These are phyloP conservation scores for Plebejus argus DNA, from an alignment of 2,888 invertebrate species.

Conservation along the genomic window DNA sequence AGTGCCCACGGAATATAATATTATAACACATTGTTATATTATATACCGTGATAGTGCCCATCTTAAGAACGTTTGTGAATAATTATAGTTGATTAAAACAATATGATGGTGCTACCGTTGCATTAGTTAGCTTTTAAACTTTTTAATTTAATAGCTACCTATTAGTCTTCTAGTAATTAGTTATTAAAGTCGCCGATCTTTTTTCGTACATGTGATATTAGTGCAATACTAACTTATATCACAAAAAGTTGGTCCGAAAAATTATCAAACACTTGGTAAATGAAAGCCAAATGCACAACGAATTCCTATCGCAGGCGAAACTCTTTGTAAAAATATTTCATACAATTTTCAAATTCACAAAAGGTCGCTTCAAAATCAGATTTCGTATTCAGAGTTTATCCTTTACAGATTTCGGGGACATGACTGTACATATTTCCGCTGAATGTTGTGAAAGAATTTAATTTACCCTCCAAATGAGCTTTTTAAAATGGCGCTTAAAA, in stretches of 20 bases:
- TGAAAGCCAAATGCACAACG: not conserved
- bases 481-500: conserved; percentile 32
- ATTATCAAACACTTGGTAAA: not conserved
- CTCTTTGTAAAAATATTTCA: not conserved
- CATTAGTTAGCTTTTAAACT: too few relatives aligned
- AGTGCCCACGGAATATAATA: too few relatives aligned
- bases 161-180: too few relatives aligned
- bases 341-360: conserved; percentile 20
- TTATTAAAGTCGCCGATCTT: not conserved
- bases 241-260: not conserved
- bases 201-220: too few relatives aligned
- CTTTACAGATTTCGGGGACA: conserved; percentile 16
- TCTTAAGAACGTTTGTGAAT: too few relatives aligned
- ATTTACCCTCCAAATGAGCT: conserved; percentile 30
- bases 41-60: too few relatives aligned
- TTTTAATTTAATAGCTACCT: too few relatives aligned
- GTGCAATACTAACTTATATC: too few relatives aligned
- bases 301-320: not conserved
- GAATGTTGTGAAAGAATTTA: conserved; percentile 17
- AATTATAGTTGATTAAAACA: too few relatives aligned
- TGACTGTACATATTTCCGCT: conserved; percentile 15
- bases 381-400: conserved; percentile 15
- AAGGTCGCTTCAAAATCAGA: not conserved
- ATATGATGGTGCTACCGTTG: too few relatives aligned
- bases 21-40: too few relatives aligned